Evolutionary conservation across 2,113 vertebrate genomes (phyloP).

Genomic region (Petroica traversi): DNA sequence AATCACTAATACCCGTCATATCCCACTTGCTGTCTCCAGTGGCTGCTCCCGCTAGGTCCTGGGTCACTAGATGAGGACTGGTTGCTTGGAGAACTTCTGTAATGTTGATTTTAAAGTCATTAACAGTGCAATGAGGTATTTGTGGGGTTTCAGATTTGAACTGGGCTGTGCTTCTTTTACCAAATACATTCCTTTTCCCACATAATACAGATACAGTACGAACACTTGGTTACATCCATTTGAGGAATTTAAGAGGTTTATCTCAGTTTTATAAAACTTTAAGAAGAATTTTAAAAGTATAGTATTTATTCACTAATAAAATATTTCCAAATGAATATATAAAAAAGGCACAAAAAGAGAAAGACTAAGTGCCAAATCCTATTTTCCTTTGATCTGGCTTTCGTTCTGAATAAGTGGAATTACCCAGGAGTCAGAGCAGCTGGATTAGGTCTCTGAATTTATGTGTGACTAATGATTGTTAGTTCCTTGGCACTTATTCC

Average conservation of each 20-base stretch:
- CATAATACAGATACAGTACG: not conserved
- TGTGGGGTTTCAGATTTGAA: conserved; percentile 63
- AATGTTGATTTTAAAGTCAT: conserved; percentile 74
- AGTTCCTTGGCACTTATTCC: not conserved
- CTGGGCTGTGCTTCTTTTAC: not conserved
- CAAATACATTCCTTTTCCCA: not conserved
- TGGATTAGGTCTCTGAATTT: not conserved
- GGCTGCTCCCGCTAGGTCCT: conserved; percentile 86
- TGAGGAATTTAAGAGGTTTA: not conserved
- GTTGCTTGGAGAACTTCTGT: conserved; percentile 95
- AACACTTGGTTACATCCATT: not conserved
- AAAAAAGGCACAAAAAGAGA: not conserved
- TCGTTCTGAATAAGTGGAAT: not conserved
- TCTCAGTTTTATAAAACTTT: not conserved
- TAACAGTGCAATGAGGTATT: conserved; percentile 63
- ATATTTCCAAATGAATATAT: not conserved
- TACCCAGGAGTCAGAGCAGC: not conserved
- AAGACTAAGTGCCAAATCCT: not conserved
- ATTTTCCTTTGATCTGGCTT: not conserved
- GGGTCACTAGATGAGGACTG: conserved; percentile 97
- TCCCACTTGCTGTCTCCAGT: conserved; percentile 90
- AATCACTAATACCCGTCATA: conserved; percentile 83
- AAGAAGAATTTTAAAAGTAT: not conserved
- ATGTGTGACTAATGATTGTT: not conserved
- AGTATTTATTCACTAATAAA: not conserved